These are phyloP conservation scores for Neosilurus hyrtlii DNA, from an alignment of 2,797 vertebrate genomes.

Conservation along the genomic window DNA sequence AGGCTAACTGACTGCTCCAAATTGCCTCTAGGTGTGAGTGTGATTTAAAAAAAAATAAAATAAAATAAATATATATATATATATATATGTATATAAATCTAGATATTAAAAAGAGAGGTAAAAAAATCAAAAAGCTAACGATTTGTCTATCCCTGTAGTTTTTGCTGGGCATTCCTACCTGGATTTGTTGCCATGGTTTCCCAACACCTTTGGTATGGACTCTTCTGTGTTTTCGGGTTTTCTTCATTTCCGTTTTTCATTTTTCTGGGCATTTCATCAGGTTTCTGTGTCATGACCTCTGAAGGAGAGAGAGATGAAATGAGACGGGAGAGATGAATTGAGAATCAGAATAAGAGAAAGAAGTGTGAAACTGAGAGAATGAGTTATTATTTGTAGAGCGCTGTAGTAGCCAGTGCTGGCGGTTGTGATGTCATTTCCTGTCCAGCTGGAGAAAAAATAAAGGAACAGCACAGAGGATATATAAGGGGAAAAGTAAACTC, in stretches of 20 bases:
- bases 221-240: neutral
- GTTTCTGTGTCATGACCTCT: neutral
- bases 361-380: neutral
- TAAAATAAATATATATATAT: too few species aligned
- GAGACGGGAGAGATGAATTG: neutral
- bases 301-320: constrained; percentile 3
- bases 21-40: too few species aligned
- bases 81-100: too few species aligned
- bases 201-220: neutral
- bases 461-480: constrained; percentile 3
- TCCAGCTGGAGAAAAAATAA: constrained; percentile 39
- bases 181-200: neutral
- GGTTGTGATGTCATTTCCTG: constrained; percentile 50
- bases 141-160: neutral
- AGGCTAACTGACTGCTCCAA: too few species aligned
- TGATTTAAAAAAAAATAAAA: too few species aligned
- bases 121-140: neutral
- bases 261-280: neutral
- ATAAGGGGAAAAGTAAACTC: constrained; percentile 38
- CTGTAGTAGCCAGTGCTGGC: neutral
- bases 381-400: neutral
- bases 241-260: too few species aligned
- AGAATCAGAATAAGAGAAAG: neutral
- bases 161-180: neutral
- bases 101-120: too few species aligned